Percentiles rank a stretch among this genome's conserved stretches.
Evolutionary conservation across 2,888 invertebrate species (phyloP).

Genomic region (Julus scanicus): DNA sequence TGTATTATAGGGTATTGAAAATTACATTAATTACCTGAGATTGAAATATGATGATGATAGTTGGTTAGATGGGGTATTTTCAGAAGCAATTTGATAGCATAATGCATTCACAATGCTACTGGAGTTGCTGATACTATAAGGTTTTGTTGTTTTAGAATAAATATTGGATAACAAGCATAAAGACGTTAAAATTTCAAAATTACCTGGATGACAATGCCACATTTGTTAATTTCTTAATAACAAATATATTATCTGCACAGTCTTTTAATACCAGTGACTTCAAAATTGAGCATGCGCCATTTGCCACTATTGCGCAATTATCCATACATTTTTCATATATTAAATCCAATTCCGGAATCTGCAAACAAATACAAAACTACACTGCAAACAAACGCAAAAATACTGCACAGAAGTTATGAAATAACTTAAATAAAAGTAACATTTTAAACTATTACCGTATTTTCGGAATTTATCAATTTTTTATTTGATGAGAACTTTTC

Average conservation of each 20-base stretch:
- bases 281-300: background rate
- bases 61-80: background rate
- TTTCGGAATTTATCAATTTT: background rate
- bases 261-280: constrained; percentile 4
- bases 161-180: background rate
- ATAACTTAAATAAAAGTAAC: background rate
- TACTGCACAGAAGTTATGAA: background rate
- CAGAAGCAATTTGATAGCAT: background rate
- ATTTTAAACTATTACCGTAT: background rate
- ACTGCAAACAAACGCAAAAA: no score
- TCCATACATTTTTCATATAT: constrained; percentile 23
- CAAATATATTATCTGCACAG: background rate
- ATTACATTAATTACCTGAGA: background rate
- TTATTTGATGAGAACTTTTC: background rate
- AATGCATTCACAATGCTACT: background rate
- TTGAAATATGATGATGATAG: constrained; percentile 19
- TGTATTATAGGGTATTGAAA: no score
- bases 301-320: background rate
- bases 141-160: background rate
- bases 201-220: background rate
- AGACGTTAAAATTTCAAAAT: background rate
- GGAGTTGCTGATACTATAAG: background rate
- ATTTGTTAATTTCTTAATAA: constrained; percentile 18
- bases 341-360: constrained; percentile 1
- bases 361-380: background rate